Evolutionary conservation across 2,113 vertebrate genomes (phyloP), one percentile per base, ranked within the genome.

Genomic region (Ia io): DNA sequence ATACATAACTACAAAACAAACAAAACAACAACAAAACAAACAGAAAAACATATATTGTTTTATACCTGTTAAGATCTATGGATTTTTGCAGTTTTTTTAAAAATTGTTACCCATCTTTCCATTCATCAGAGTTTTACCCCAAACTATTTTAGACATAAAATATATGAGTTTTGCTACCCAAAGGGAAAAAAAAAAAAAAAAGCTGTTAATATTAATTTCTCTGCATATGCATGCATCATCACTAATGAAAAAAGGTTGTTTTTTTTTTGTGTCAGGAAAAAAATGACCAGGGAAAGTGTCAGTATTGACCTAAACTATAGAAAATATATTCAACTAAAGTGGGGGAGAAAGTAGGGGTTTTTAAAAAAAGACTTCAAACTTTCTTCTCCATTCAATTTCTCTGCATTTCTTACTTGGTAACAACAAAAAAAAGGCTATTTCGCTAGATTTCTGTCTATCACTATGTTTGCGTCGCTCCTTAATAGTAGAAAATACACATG

Each of bases 181-280:
- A n/a, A n/a, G n/a, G n/a, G n/a, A n/a, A n/a, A n/a, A n/a, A 40
- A 90, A 94, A 84, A 90, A 94, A 84, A 30, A 82, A 87, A 3
- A 61, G 25, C 12, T 69, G 32, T 61, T 20, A 22, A 37, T n/a
- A 56, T n/a, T 32, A 92, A 82, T 84, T 70, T 88, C 32, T 77
- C 25, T 49, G 44, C 3, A 37, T 69, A 28, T 6, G 2, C 13
- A 79, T 40, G 13, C 16, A 76, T 10, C 71, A 82, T 73, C 63
- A 70, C n/a, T 93, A 23, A 92, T 40, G 42, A n/a, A n/a, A 93
- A 87, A 90, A 87, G 53, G 70, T n/a, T n/a, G n/a, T n/a, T n/a
- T n/a, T n/a, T n/a, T n/a, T n/a, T n/a, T n/a, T 32, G 17, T n/a
- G 30, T 37, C 42, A 76, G 32, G 32, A n/a, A n/a, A 84, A 96